Percentiles rank a stretch among this genome's conserved stretches.
Evolutionary conservation across 2,797 vertebrate species (phyloP).

Genomic region (Bradypus variegatus): DNA sequence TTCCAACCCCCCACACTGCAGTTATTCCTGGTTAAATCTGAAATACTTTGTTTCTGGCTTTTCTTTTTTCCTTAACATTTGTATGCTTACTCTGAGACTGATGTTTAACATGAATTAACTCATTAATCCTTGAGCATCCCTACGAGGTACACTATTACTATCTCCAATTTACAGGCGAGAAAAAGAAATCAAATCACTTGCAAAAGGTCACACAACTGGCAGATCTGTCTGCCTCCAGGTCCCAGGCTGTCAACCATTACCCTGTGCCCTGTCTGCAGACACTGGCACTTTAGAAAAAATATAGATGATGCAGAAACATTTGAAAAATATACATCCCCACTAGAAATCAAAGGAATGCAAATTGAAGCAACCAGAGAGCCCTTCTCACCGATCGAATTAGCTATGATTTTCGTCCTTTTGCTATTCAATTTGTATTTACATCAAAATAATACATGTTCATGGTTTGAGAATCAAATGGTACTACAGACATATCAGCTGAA

Average conservation of each 20-base stretch:
- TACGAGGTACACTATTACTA: background rate
- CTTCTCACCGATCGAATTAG: background rate
- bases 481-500: background rate
- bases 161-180: background rate
- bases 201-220: background rate
- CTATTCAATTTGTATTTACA: background rate
- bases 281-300: background rate
- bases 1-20: background rate
- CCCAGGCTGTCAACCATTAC: background rate
- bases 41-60: background rate
- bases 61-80: background rate
- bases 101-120: background rate
- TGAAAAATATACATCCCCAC: background rate
- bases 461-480: background rate
- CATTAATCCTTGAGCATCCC: background rate
- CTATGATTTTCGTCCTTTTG: background rate
- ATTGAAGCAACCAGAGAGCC: background rate
- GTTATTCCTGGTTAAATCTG: background rate
- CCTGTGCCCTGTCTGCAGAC: background rate
- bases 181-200: background rate
- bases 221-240: background rate
- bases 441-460: background rate
- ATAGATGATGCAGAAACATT: background rate
- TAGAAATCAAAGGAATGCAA: background rate
- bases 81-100: background rate